These are phyloP conservation scores for Stramonita haemastoma DNA, from an alignment of 2,888 invertebrate genomes.

Conservation along the genomic window DNA sequence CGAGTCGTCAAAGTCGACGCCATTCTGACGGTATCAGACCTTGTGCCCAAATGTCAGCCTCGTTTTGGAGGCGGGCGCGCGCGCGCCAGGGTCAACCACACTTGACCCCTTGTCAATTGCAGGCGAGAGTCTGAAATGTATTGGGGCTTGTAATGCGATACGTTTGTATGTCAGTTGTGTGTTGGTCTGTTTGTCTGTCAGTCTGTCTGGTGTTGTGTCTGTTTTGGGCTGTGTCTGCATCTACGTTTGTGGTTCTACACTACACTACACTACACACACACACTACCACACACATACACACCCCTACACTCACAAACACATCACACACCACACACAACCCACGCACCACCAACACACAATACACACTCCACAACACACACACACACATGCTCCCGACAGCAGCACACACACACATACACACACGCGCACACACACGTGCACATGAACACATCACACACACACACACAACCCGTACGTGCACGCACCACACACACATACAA, in stretches of 20 bases:
- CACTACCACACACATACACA: too few species aligned
- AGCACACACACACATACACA: too few species aligned
- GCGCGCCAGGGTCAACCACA: conserved; percentile 37
- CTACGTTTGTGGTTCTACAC: not conserved
- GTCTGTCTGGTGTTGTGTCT: not conserved
- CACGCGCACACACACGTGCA: too few species aligned
- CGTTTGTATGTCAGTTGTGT: not conserved
- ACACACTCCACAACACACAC: too few species aligned
- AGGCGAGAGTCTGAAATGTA: conserved; percentile 7
- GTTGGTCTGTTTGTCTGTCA: not conserved
- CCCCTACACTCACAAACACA: too few species aligned
- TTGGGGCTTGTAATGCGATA: conserved; percentile 4
- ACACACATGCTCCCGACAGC: too few species aligned
- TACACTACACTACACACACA: too few species aligned
- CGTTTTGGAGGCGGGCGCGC: conserved; percentile 30
- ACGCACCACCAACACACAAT: too few species aligned
- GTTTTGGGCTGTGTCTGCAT: not conserved
- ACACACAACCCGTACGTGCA: too few species aligned
- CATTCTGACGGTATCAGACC: not conserved
- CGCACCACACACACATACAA: too few species aligned
- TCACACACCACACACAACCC: too few species aligned
- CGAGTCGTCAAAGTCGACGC: conserved; percentile 14
- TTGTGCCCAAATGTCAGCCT: conserved; percentile 28
- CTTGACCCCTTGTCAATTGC: conserved; percentile 35
- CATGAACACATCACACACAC: too few species aligned